Evolutionary conservation across 2,888 invertebrate genomes (phyloP), one percentile per base, ranked within the genome.

Genomic region (Parnassius smintheus): DNA sequence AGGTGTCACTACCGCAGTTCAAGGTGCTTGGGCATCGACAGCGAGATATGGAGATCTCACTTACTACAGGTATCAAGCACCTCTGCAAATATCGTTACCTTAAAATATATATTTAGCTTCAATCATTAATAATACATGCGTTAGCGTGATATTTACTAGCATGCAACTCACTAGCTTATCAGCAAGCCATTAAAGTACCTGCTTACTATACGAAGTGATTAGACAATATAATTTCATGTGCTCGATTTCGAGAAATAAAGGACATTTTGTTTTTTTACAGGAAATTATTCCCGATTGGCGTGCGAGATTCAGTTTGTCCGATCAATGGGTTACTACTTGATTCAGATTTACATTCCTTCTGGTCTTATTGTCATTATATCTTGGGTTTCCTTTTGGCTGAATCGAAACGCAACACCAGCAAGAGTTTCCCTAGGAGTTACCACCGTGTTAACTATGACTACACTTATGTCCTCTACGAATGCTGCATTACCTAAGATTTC

Each of bases 291-390:
- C 75, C 95, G 98, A 77, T 93, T 98, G 94, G 97, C 97, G 76
- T 98, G 98, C 91, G 97, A 97, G 93, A 98, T 98, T 87, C 98
- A 98, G 92, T 98, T 98, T 92, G 98, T 98, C 76, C 95, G 98
- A 74, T 98, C 98, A 80, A 98, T 98, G 97, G 98, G 98, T 84
- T 98, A 98, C 94, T 98, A 98, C 94, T 94, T 98, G 88, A 98
- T 98, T 92, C 98, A 98, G 94, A 98, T 98, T 92, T 98, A 98
- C 93, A 98, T 98, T 93, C 98, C 98, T 81, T 98, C 98, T 91
- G 97, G 97, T 85, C 94, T 98, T 91, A 98, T 98, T 89, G 98
- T 98, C 87, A 97, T 98, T 91, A 98, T 98, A 93, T 98, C 97
- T 77, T 98, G 98, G 98, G 98, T 98, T 83, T 97, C 97, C 81